Conservation (phyloP, 1,140 invertebrate genomes). For the Zaprionus africanus region DNA sequence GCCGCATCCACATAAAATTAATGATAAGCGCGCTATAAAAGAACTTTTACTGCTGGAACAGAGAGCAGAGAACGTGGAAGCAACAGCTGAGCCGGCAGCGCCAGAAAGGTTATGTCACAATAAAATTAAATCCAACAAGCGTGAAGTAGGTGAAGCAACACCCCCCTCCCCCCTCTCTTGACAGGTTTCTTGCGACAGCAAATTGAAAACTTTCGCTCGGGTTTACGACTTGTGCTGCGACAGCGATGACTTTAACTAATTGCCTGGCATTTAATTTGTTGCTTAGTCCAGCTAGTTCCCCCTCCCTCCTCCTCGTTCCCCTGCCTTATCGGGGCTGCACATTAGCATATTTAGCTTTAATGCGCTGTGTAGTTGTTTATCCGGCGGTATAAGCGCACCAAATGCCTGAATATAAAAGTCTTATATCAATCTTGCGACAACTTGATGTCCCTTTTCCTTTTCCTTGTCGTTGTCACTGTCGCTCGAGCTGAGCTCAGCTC, state of each 20-base stretch:
- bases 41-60: slow-evolving; percentile 76
- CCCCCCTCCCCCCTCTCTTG: slow-evolving; percentile 3
- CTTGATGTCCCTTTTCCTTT: slow-evolving; percentile 58
- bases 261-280: slow-evolving; percentile 55
- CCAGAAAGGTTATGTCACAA: slow-evolving; percentile 79
- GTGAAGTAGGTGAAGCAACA: slow-evolving; percentile 72
- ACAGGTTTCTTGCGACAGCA: slow-evolving; percentile 32
- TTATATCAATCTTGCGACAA: slow-evolving; percentile 78
- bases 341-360: slow-evolving; percentile 80
- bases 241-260: slow-evolving; percentile 53
- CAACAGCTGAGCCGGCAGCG: slow-evolving; percentile 50
- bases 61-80: slow-evolving; percentile 32
- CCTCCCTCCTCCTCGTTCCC: not conserved
- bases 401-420: slow-evolving; percentile 81
- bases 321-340: slow-evolving; percentile 37
- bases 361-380: slow-evolving; percentile 61
- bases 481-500: slow-evolving; percentile 1
- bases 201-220: slow-evolving; percentile 75
- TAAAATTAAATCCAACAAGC: slow-evolving; percentile 82
- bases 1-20: slow-evolving; percentile 80
- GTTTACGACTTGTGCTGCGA: slow-evolving; percentile 56
- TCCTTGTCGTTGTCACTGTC: slow-evolving; percentile 38
- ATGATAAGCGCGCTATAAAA: slow-evolving; percentile 81
- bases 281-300: slow-evolving; percentile 46
- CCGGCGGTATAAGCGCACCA: slow-evolving; percentile 66